Evolutionary conservation across 2,888 invertebrate species (phyloP), one percentile per base, ranked within the genome.

Genomic region (Eristalinus aeneus): DNA sequence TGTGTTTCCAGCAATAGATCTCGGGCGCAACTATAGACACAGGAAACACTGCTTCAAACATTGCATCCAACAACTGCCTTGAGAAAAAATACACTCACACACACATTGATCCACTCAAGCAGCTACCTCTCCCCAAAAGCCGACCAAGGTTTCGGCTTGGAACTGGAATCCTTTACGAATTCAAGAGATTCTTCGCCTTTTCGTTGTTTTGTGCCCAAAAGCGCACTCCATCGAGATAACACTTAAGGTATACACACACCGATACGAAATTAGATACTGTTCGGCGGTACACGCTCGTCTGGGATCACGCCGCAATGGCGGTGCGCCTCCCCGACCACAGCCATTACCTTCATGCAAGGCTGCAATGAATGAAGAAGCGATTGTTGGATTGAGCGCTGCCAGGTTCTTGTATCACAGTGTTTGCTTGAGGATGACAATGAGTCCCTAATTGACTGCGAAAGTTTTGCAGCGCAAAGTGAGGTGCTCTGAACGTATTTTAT

Each of bases 341-440:
- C n/a, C n/a, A 46, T 46, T 46, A n/a, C 46, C 46, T 16, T 16
- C 46, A 46, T 46, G 34, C 67, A 27, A 11, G 5, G 34, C 1
- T 46, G 34, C 34, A 68, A 82, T 86, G 82, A 86, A 86, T 82
- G 82, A 82, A 82, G 86, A 86, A 77, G 82, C 23, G 68, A 77
- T 67, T 75, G 63, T 23, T 31, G 61, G 73, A 81, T 71, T 46
- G 65, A 76, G 72, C 68, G 67, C 61, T 76, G 75, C 56, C 67
- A 23, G 32, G 27, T n/a, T 20, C 36, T 60, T 58, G 10, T 56
- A 20, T n/a, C 20, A 22, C 16, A 16, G 46, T n/a, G 39, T n/a
- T 65, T 23, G 2, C 20, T 56, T 4, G 0, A 23, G 12, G 34
- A 56, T 34, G 20, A 58, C 16, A 64, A 65, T 65, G 61, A 32